Evolutionary conservation across 2,113 vertebrate genomes (phyloP).

Genomic region (Nothobranchius furzeri): DNA sequence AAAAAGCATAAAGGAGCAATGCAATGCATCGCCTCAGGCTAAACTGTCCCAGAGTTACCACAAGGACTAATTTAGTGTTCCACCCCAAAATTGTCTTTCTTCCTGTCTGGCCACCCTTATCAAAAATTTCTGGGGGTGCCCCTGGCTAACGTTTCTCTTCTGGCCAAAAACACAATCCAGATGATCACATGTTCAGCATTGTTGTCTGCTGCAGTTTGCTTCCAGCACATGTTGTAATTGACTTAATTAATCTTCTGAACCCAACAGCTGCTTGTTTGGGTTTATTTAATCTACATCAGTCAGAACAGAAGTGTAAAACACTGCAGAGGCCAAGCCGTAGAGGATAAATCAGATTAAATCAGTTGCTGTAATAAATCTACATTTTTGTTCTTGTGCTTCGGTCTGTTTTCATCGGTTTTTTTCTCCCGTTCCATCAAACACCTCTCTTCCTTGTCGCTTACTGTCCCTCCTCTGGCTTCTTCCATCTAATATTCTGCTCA

Average conservation of each 20-base stretch:
- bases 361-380: conserved; percentile 43
- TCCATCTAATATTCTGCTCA: conserved; percentile 86
- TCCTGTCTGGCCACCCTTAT: too few species aligned
- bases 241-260: too few species aligned
- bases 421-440: conserved; percentile 39
- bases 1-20: too few species aligned
- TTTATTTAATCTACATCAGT: background rate
- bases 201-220: too few species aligned
- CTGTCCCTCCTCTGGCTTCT: conserved; percentile 61
- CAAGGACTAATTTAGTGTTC: too few species aligned
- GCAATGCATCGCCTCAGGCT: too few species aligned
- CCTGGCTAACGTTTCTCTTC: background rate
- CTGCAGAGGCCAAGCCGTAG: background rate
- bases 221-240: too few species aligned
- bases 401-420: conserved; percentile 28
- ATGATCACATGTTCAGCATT: background rate
- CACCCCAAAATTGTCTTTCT: too few species aligned
- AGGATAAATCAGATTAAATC: conserved; percentile 4
- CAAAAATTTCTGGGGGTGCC: too few species aligned
- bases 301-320: conserved; percentile 22
- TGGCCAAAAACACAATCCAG: background rate
- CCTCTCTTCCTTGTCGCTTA: conserved; percentile 64
- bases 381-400: conserved; percentile 27
- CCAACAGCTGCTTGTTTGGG: too few species aligned
- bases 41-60: too few species aligned